Evolutionary conservation across 2,113 vertebrate species (phyloP).

Genomic region (Calyptommatus sinebrachiatus): DNA sequence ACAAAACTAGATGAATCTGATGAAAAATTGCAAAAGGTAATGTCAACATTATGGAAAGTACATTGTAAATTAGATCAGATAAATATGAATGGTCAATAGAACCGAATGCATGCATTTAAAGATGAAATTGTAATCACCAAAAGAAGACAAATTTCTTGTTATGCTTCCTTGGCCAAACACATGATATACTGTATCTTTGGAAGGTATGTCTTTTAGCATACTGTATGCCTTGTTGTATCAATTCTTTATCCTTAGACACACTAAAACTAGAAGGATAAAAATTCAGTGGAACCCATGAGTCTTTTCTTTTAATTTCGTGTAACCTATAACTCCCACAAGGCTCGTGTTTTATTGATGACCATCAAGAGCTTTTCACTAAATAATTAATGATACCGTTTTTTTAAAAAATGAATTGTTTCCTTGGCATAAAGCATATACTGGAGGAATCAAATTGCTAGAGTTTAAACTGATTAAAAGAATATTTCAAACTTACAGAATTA

Average conservation of each 20-base stretch:
- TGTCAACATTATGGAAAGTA: neutral
- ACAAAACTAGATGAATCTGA: neutral
- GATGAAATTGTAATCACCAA: neutral
- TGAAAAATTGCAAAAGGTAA: neutral
- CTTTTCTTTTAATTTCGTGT: conserved; percentile 45
- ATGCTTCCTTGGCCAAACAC: neutral
- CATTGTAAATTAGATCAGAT: neutral
- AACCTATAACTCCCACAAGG: conserved; percentile 32
- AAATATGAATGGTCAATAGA: neutral
- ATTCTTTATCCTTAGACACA: neutral
- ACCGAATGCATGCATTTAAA: neutral
- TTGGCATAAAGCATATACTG: conserved; percentile 51
- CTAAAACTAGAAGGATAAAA: neutral
- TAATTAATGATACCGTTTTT: conserved; percentile 55
- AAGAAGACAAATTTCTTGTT: neutral
- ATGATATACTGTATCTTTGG: neutral
- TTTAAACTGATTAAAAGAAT: conserved; percentile 49
- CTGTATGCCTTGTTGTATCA: neutral
- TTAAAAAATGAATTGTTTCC: conserved; percentile 36
- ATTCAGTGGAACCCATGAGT: conserved; percentile 30
- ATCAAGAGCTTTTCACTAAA: conserved; percentile 30
- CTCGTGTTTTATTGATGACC: conserved; percentile 42
- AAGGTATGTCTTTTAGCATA: neutral
- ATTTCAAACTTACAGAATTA: conserved; percentile 54
- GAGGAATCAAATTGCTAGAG: conserved; percentile 46